Percentiles rank a stretch among this genome's conserved stretches.
Evolutionary conservation across 2,888 invertebrate species (phyloP).

Genomic region (Salticus scenicus): DNA sequence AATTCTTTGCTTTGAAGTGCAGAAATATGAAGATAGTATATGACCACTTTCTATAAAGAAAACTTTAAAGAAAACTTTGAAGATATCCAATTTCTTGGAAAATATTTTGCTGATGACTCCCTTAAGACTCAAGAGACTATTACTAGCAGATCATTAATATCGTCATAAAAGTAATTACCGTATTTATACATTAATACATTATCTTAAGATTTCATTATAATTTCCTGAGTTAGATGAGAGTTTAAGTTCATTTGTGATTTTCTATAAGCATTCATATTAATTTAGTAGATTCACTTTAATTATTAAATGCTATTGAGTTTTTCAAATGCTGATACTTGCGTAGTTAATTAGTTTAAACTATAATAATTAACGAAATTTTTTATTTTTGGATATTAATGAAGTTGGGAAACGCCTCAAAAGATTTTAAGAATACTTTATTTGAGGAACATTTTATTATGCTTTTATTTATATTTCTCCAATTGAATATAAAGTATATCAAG

Average conservation of each 20-base stretch:
- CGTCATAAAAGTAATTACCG: conserved; percentile 10
- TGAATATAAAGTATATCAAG: too few species aligned
- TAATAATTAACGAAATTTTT: too few species aligned
- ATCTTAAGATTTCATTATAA: conserved; percentile 14
- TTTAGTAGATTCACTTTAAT: background rate
- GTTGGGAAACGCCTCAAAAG: background rate
- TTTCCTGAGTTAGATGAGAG: background rate
- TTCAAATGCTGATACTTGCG: background rate
- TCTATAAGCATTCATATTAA: background rate
- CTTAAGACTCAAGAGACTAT: background rate
- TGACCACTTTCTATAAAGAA: too few species aligned
- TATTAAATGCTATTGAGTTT: background rate
- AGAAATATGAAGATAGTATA: too few species aligned
- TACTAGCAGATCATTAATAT: conserved; percentile 9
- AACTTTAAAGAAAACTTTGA: background rate
- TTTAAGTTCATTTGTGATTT: background rate
- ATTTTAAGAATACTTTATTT: too few species aligned
- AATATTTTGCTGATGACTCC: conserved; percentile 9
- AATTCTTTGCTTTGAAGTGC: too few species aligned
- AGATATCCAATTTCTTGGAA: background rate
- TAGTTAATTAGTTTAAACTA: background rate
- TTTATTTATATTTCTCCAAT: too few species aligned
- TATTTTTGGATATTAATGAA: background rate
- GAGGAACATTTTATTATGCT: too few species aligned
- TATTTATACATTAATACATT: conserved; percentile 13